Conservation (phyloP, 37 sponge, comb jelly and placozoan genomes). For the Agelas oroides region DNA sequence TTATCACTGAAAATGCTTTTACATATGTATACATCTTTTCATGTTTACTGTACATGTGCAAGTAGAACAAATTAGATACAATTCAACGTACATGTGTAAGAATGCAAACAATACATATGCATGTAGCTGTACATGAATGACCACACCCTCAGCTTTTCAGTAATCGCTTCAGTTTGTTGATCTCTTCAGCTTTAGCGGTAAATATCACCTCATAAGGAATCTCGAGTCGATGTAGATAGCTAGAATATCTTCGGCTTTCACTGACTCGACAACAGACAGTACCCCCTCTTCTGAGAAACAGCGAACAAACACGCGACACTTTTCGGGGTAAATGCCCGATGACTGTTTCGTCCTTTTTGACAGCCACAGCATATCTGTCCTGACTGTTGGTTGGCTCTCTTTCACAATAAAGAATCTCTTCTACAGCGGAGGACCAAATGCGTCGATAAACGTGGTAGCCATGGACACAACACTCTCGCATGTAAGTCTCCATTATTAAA, state of each 20-base stretch:
- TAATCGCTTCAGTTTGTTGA: constrained; percentile 17
- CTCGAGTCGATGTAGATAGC: constrained; percentile 29
- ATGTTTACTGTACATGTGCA: no score
- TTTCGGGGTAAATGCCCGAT: constrained; percentile 38
- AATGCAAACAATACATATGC: no score
- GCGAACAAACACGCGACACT: constrained; percentile 25
- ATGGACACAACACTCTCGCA: constrained; percentile 9
- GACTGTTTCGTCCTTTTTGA: constrained; percentile 14
- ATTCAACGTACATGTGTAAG: no score
- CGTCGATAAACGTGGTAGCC: constrained; percentile 32
- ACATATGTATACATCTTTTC: no score
- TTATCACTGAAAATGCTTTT: no score
- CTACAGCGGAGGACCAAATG: constrained; percentile 39
- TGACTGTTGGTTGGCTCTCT: constrained; percentile 24
- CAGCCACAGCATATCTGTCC: constrained; percentile 46
- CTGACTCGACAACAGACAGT: constrained; percentile 12
- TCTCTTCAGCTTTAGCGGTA: background rate
- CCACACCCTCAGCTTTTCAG: background rate
- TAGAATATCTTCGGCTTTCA: constrained; percentile 32
- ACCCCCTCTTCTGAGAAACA: constrained; percentile 45
- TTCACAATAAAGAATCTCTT: constrained; percentile 26
- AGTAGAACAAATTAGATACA: no score
- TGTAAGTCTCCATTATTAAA: background rate
- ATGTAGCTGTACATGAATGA: background rate
- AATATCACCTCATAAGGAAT: constrained; percentile 22